Conservation (phyloP, 2,113 vertebrate genomes). For the Dermatemys mawii region DNA sequence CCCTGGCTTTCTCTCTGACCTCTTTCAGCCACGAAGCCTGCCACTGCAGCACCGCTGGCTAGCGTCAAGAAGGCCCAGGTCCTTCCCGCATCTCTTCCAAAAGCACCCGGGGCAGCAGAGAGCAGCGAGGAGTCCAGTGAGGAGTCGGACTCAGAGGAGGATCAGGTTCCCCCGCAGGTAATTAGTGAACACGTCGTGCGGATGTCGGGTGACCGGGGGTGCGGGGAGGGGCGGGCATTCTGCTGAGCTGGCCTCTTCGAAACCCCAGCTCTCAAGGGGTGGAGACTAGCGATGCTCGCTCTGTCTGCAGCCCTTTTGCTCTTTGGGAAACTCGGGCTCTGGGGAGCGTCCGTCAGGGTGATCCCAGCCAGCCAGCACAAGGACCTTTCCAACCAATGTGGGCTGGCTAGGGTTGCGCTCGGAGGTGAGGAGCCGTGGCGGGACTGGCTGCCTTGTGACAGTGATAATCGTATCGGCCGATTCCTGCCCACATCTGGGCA, state of each 20-base stretch:
- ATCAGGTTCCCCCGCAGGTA: constrained; percentile 55
- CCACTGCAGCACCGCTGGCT: neutral
- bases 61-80: neutral
- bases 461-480: fast-evolving
- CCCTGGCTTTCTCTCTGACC: neutral
- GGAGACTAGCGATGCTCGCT: neutral
- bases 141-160: constrained; percentile 58
- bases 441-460: neutral
- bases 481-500: neutral
- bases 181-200: fast-evolving
- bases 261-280: neutral
- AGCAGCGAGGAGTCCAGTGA: constrained; percentile 59
- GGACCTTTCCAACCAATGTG: neutral
- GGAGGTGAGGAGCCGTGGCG: neutral
- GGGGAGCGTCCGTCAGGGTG: fast-evolving
- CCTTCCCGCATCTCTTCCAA: neutral
- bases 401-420: no score
- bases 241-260: neutral
- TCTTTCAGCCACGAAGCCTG: constrained; percentile 41
- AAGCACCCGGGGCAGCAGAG: neutral
- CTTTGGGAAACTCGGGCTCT: neutral
- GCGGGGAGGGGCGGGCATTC: no score
- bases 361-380: neutral
- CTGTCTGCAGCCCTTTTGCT: neutral
- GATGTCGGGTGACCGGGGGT: no score